A percentile compares a stretch with the other conserved stretches of the same genome.
phyloP scores from a whole-genome alignment of 2,113 vertebrate species.

The Macquaria ambigua region DNA sequence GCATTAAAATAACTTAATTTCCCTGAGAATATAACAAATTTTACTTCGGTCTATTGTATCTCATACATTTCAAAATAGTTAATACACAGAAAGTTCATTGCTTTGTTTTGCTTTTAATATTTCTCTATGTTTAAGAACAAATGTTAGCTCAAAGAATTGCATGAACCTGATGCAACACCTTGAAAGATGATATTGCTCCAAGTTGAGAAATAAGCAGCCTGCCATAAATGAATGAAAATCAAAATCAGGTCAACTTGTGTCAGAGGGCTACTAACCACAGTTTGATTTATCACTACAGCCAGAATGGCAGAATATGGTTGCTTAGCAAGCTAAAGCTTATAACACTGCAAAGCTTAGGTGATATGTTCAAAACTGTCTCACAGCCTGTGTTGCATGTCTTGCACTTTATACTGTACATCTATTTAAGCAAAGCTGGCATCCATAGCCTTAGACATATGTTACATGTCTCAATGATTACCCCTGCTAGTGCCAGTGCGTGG shows the following conservation, averaged over 20 bases:
- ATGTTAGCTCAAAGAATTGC: slow-evolving; percentile 60
- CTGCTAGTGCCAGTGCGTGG: neutral
- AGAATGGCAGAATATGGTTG: neutral
- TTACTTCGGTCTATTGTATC: slow-evolving; percentile 14
- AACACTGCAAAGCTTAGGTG: neutral
- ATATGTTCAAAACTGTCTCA: neutral
- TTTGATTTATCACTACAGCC: slow-evolving; percentile 12
- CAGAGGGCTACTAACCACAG: slow-evolving; percentile 33
- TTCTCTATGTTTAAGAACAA: slow-evolving; percentile 76
- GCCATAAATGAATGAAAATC: slow-evolving; percentile 67
- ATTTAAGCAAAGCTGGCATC: neutral
- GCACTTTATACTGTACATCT: neutral
- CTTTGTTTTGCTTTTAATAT: slow-evolving; percentile 73
- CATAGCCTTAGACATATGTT: neutral
- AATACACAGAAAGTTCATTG: slow-evolving; percentile 29
- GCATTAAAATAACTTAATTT: slow-evolving; percentile 21
- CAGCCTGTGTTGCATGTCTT: neutral
- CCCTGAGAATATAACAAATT: slow-evolving; percentile 1
- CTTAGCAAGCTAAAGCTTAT: slow-evolving; percentile 26
- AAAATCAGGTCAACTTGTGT: slow-evolving; percentile 53
- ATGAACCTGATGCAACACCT: slow-evolving; percentile 77
- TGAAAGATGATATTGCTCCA: slow-evolving; percentile 74
- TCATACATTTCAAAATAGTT: slow-evolving; percentile 40
- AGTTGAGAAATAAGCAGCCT: slow-evolving; percentile 66
- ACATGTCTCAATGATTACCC: neutral